These are phyloP conservation scores for Muricea muricata DNA, from an alignment of 92 coral and sea anemone species.

Conservation along the genomic window DNA sequence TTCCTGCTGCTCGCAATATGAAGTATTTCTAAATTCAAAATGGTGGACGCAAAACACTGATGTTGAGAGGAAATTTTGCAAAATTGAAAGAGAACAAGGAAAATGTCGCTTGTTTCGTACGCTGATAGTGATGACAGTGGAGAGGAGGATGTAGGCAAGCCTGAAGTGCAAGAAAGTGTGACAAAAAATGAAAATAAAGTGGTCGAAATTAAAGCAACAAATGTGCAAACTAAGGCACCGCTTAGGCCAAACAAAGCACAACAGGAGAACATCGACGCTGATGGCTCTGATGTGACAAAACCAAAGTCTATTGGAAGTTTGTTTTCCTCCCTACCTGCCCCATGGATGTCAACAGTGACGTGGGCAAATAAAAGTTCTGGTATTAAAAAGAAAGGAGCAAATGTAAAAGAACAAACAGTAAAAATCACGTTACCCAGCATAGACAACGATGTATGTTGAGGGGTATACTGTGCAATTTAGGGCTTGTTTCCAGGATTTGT, in stretches of 20 bases:
- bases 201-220: background rate
- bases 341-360: slow-evolving; percentile 74
- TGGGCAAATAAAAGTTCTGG: slow-evolving; percentile 50
- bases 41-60: background rate
- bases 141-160: background rate
- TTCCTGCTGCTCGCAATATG: background rate
- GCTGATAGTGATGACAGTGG: slow-evolving; percentile 81
- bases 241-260: background rate
- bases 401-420: slow-evolving; percentile 69
- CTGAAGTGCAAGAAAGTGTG: background rate
- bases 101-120: slow-evolving; percentile 94
- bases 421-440: slow-evolving; percentile 78
- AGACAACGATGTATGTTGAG: slow-evolving; percentile 60
- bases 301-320: slow-evolving; percentile 88
- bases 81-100: background rate
- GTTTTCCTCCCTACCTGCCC: slow-evolving; percentile 88
- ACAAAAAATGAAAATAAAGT: background rate
- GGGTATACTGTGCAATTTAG: background rate
- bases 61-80: background rate
- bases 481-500: too few species aligned
- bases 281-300: background rate
- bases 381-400: slow-evolving; percentile 56
- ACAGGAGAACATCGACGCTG: background rate
- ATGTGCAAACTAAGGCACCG: background rate
- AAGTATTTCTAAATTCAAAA: background rate